phyloP scores from a whole-genome alignment of 2,888 invertebrate species.

The Tuta absoluta region DNA sequence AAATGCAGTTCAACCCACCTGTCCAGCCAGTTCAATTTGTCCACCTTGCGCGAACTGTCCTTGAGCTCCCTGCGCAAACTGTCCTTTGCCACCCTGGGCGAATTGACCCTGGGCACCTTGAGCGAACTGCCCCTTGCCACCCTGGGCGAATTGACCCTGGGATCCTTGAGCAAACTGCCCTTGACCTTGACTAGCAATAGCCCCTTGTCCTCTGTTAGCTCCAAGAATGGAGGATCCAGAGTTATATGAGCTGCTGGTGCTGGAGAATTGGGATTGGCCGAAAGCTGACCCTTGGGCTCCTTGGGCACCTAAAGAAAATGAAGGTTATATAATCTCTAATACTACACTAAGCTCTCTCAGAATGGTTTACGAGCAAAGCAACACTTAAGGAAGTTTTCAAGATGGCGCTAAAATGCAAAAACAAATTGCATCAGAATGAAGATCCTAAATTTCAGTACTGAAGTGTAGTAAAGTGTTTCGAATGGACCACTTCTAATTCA shows the following conservation, averaged over 20 bases:
- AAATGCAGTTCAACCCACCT: conserved; percentile 29
- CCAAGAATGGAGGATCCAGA: conserved; percentile 18
- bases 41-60: conserved; percentile 43
- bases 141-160: conserved; percentile 36
- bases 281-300: conserved; percentile 18
- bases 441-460: too few species aligned
- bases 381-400: too few species aligned
- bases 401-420: too few species aligned
- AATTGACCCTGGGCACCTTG: conserved; percentile 27
- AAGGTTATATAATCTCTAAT: background rate
- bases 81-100: background rate
- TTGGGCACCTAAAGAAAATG: conserved; percentile 9
- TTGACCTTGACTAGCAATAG: conserved; percentile 31
- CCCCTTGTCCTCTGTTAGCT: conserved; percentile 33
- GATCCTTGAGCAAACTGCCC: conserved; percentile 16
- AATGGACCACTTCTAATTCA: too few species aligned
- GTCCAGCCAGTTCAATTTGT: conserved; percentile 37
- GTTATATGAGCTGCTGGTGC: conserved; percentile 6
- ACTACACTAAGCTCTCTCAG: too few species aligned
- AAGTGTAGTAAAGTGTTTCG: too few species aligned
- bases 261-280: conserved; percentile 14
- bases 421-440: too few species aligned
- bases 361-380: too few species aligned
- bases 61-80: conserved; percentile 36
- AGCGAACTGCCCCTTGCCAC: conserved; percentile 46